A percentile compares a stretch with the other conserved stretches of the same genome.
Conservation (phyloP, 2,113 vertebrate genomes). For the Aegotheles bennettii region DNA sequence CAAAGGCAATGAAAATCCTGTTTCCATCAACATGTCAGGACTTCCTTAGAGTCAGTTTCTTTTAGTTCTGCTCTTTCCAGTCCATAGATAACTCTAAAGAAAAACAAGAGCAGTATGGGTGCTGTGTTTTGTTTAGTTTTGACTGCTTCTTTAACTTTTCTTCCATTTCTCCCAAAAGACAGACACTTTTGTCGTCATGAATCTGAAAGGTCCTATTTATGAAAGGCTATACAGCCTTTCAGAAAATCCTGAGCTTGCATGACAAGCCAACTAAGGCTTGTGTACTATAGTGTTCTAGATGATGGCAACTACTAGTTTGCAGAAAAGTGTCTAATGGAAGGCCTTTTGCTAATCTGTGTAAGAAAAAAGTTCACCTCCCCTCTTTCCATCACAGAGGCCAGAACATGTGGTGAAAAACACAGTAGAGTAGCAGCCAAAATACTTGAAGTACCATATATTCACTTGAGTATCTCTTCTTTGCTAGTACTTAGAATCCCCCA, state of each 20-base stretch:
- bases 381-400: background rate
- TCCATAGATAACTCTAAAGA: background rate
- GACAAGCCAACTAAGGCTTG: background rate
- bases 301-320: background rate
- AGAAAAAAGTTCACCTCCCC: background rate
- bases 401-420: background rate
- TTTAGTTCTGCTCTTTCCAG: background rate
- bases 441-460: background rate
- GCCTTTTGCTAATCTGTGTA: background rate
- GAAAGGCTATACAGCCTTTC: background rate
- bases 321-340: background rate
- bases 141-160: background rate
- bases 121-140: background rate
- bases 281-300: accelerated
- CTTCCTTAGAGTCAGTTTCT: background rate
- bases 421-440: background rate
- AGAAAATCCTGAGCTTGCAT: accelerated
- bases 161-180: background rate
- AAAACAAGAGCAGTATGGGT: background rate
- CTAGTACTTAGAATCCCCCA: background rate
- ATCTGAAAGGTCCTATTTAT: too few species aligned
- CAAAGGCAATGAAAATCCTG: background rate
- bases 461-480: background rate
- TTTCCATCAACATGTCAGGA: background rate
- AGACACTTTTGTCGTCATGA: background rate